Evolutionary conservation across 2,797 vertebrate genomes (phyloP).

Genomic region (Crocidura indochinensis): DNA sequence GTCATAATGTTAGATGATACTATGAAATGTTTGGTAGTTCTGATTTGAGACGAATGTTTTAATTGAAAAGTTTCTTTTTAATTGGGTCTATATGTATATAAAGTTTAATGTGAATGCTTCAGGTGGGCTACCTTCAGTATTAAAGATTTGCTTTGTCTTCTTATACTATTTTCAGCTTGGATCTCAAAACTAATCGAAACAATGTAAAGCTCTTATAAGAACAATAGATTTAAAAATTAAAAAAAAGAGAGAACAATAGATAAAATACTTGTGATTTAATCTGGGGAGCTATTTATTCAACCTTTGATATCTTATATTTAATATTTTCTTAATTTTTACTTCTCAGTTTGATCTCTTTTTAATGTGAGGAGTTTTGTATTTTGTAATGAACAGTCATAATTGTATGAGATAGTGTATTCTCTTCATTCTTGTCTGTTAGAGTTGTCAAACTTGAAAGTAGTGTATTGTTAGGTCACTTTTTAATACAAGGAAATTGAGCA

Average conservation of each 20-base stretch:
- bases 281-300: not conserved
- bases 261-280: slow-evolving; percentile 49
- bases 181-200: slow-evolving; percentile 58
- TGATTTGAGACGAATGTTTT: slow-evolving; percentile 61
- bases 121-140: slow-evolving; percentile 30
- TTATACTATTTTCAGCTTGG: slow-evolving; percentile 66
- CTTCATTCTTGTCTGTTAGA: slow-evolving; percentile 48
- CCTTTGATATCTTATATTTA: slow-evolving; percentile 65
- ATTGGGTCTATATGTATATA: not conserved
- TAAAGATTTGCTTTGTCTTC: slow-evolving; percentile 57
- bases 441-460: slow-evolving; percentile 57
- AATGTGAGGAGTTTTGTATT: not conserved
- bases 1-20: slow-evolving; percentile 45
- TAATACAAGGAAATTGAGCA: slow-evolving; percentile 24
- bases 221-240: slow-evolving; percentile 44
- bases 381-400: slow-evolving; percentile 60
- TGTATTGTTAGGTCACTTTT: slow-evolving; percentile 54
- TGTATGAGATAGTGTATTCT: slow-evolving; percentile 57
- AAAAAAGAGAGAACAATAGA: slow-evolving; percentile 25
- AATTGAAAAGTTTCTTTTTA: slow-evolving; percentile 66
- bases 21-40: slow-evolving; percentile 53
- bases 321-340: slow-evolving; percentile 63
- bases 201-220: slow-evolving; percentile 54
- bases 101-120: slow-evolving; percentile 62
- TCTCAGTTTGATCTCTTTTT: slow-evolving; percentile 37